Evolutionary conservation across 2,888 invertebrate genomes (phyloP), one percentile per base, ranked within the genome.

Genomic region (Acronicta alni): DNA sequence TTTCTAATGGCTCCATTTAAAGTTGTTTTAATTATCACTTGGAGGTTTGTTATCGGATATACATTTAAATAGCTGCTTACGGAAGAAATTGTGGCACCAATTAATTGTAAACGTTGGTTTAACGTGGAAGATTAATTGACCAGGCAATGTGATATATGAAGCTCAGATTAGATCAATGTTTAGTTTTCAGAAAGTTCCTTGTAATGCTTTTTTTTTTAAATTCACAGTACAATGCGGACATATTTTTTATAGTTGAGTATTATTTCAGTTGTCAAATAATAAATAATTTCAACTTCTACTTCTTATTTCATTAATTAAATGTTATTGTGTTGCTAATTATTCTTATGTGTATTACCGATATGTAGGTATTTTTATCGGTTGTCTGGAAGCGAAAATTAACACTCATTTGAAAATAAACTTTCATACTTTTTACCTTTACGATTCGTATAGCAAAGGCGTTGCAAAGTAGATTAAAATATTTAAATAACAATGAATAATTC

Each of bases 381-480:
- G 23, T 26, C 2, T 26, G 26, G 10, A 26, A 23, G 1, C 7
- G 1, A 1, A 7, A 7, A 9, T 10, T 2, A 9, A 26, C 10
- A 26, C 9, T 26, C 26, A 26, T 2, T 26, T 26, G 26, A 0
- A 26, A 26, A 26, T 8, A 26, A 26, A 3, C 10, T 26, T 26
- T 26, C 26, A 26, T 32, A 4, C 12, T 32, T 32, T 12, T 53
- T 17, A 26, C 17, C n/a, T 48, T 18, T 20, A 18, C 41, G 38
- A 23, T 20, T 42, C 17, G 26, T 48, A 59, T 42, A 23, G 52
- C 44, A 43, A 41, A 38, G 32, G 35, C 20, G 30, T 56, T 65
- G 65, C 66, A 55, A 60, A 65, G 26, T 39, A 51, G 51, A 65
- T 70, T 70, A 70, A 70, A 59, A 30, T 49, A 65, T 70, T 70